Conservation (phyloP, 92 coral and sea anemone genomes). For the Meandrina meandrites region DNA sequence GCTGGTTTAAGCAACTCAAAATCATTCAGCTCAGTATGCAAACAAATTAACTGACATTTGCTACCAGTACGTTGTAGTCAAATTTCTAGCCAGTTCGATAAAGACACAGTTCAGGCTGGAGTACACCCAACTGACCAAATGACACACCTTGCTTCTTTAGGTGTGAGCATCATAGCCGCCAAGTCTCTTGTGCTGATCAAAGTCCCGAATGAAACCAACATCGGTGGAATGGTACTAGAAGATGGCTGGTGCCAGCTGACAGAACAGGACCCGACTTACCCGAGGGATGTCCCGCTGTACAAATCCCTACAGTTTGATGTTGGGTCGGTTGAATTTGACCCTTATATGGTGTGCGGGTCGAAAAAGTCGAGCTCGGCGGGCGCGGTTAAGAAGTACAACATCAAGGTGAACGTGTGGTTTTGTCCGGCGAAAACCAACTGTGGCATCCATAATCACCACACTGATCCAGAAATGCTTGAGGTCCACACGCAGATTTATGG, state of each 20-base stretch:
- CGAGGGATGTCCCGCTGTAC: constrained; percentile 62
- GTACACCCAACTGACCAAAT: too few relatives aligned
- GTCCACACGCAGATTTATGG: constrained; percentile 54
- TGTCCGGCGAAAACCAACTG: constrained; percentile 68
- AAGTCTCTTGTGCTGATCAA: constrained; percentile 70
- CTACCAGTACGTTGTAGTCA: too few relatives aligned
- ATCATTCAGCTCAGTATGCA: too few relatives aligned
- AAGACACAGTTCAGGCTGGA: too few relatives aligned
- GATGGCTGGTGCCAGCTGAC: constrained; percentile 75
- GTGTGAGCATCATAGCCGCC: constrained; percentile 58
- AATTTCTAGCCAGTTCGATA: too few relatives aligned
- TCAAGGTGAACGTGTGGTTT: constrained; percentile 78
- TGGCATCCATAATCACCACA: constrained; percentile 64
- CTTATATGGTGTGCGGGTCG: constrained; percentile 50
- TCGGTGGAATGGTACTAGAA: constrained; percentile 60
- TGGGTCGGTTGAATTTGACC: constrained; percentile 69
- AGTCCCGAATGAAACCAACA: constrained; percentile 50
- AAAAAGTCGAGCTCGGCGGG: not conserved
- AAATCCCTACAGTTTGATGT: constrained; percentile 82
- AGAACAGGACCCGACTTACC: constrained; percentile 43
- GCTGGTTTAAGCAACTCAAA: too few relatives aligned
- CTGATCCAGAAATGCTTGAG: constrained; percentile 72
- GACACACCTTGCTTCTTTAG: constrained; percentile 3
- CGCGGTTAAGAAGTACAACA: constrained; percentile 28
- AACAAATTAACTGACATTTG: too few relatives aligned